phyloP scores from a whole-genome alignment of 2,888 invertebrate genomes.

The Scaptomyza flava region DNA sequence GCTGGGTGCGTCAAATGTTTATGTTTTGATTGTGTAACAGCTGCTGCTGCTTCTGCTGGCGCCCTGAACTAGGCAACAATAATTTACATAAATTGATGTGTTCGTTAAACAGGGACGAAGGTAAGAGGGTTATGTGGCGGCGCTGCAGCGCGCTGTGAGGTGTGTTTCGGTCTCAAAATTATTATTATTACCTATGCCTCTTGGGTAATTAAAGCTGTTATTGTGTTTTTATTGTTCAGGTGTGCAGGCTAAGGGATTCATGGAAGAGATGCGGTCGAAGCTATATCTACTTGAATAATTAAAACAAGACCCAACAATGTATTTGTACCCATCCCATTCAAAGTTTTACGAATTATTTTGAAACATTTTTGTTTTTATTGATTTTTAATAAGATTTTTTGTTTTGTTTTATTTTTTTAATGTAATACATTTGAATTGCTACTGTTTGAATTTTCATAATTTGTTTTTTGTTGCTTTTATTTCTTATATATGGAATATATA shows the following conservation, averaged over 20 bases:
- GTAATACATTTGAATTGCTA: constrained; percentile 60
- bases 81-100: constrained; percentile 8
- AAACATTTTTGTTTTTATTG: constrained; percentile 43
- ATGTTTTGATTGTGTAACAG: constrained; percentile 69
- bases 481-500: constrained; percentile 10
- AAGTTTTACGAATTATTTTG: constrained; percentile 10
- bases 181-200: constrained; percentile 20
- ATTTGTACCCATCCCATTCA: too few species aligned
- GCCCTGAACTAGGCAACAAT: constrained; percentile 51
- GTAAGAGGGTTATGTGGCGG: neutral
- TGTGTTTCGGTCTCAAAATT: constrained; percentile 15
- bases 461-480: constrained; percentile 13
- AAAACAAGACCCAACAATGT: too few species aligned
- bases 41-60: constrained; percentile 45
- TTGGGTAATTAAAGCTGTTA: constrained; percentile 22
- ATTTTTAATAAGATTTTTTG: constrained; percentile 27
- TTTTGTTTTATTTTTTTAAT: constrained; percentile 21
- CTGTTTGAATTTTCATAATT: constrained; percentile 33
- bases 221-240: neutral
- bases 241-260: too few species aligned
- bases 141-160: too few species aligned
- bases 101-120: neutral
- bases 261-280: too few species aligned
- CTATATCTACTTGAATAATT: too few species aligned
- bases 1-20: constrained; percentile 44